Base-by-base conservation (phyloP, 2,797 vertebrate species). In the Labroides dimidiatus region DNA sequence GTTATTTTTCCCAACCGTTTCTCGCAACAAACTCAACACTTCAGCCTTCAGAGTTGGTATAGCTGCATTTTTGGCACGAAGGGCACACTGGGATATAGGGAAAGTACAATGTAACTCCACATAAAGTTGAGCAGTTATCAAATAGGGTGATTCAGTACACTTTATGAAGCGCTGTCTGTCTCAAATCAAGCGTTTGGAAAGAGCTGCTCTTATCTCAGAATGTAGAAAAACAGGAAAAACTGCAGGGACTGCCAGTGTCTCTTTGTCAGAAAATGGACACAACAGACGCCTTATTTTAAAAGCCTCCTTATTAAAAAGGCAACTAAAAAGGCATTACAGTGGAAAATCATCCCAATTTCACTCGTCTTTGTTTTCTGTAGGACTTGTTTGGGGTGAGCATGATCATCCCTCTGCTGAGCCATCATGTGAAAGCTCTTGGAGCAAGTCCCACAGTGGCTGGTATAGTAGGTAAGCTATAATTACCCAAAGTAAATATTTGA, bases 331-430 rank as follows among this genome's bases (percentile, higher is more conserved):
- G 8, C 5, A 33, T 33, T 6, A 33, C 7, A 9, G 5, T 5
- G 7, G 8, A 33, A 33, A 33, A 9, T 33, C 7, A 33, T 4
- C 30, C 30, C 8, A 9, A 1, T 33, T 6, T 33, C 8, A 6
- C 30, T 1, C 8, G 30, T 33, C 16, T 9, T 20, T 61, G 4
- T 63, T 70, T 44, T 49, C 84, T 83, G 47, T 77, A 99, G 98
- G 98, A 99, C 81, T 90, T 99, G 82, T 98, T 99, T 88, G 98
- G 96, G 64, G 97, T 99, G 77, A 99, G 98, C 90, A 95, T 99
- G 96, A 94, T 99, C 70, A 94, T 99, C 73, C 98, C 98, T 27
- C 89, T 98, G 80, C 88, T 99, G 88, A 97, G 93, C 81, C 96
- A 96, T 89, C 98, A 97, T 14, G 93, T 98, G 68, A 98, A 94